A percentile compares a stretch with the other conserved stretches of the same genome.
Evolutionary conservation across 2,113 vertebrate species (phyloP).

Genomic region (Ursus arctos): DNA sequence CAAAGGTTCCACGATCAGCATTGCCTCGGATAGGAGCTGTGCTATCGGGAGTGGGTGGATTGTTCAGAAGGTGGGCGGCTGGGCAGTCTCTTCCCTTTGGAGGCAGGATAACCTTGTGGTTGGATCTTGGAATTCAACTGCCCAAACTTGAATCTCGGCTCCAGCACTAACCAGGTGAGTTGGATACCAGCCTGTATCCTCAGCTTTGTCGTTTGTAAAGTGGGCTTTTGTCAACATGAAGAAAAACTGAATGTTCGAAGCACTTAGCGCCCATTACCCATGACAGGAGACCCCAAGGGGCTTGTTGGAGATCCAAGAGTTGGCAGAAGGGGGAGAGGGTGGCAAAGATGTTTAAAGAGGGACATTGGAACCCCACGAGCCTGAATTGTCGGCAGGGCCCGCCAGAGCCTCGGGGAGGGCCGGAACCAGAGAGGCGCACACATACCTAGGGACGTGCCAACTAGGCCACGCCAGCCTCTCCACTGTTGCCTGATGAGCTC

Average conservation of each 20-base stretch:
- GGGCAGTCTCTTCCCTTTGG: neutral
- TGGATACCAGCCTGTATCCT: neutral
- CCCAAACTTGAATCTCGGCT: neutral
- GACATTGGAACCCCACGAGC: neutral
- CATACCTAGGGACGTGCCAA: neutral
- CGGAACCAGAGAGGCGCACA: neutral
- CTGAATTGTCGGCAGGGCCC: neutral
- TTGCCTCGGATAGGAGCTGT: neutral
- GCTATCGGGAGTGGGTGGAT: neutral
- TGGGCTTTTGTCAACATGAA: neutral
- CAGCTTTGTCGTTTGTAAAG: neutral
- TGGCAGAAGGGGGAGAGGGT: neutral
- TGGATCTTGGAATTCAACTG: neutral
- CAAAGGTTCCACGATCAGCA: neutral
- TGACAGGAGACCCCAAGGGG: neutral
- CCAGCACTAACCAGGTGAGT: neutral
- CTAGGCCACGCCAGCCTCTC: neutral
- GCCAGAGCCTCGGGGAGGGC: too few species aligned
- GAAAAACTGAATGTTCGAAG: neutral
- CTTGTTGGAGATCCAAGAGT: neutral
- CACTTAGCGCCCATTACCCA: neutral
- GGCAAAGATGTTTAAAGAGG: neutral
- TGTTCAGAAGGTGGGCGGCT: neutral
- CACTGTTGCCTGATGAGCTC: neutral
- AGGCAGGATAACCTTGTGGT: neutral